Conservation (phyloP, 2,113 vertebrate species). For the Otolemur garnettii region DNA sequence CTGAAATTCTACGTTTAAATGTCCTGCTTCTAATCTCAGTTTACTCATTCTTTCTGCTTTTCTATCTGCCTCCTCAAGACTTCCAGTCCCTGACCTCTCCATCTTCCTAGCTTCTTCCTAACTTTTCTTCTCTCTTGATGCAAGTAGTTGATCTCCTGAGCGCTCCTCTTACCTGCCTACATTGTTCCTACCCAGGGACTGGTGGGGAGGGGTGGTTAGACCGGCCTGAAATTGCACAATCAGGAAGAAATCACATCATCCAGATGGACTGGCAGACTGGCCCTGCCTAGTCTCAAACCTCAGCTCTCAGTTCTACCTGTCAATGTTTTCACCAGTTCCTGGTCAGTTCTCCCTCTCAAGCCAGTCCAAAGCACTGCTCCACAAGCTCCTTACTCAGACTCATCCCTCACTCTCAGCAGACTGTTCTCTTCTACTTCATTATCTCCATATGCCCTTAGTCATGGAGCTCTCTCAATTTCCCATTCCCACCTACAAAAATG, state of each 20-base stretch:
- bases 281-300: not conserved
- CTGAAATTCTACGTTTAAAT: not conserved
- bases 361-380: not conserved
- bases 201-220: too few species aligned
- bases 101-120: not conserved
- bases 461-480: not conserved
- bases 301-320: not conserved
- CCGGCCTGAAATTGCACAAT: not conserved
- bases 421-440: not conserved
- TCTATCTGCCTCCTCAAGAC: not conserved
- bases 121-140: not conserved
- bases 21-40: not conserved
- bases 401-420: not conserved
- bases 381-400: not conserved
- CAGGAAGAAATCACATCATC: not conserved
- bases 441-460: not conserved
- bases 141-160: not conserved
- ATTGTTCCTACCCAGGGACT: not conserved
- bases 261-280: not conserved
- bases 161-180: not conserved
- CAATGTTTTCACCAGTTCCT: not conserved
- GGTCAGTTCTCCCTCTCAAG: not conserved
- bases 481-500: not conserved
- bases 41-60: not conserved
- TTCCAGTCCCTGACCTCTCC: not conserved